Percentiles rank a stretch among this genome's conserved stretches.
Evolutionary conservation across 2,888 invertebrate species (phyloP).

Genomic region (Lasioglossum morio): DNA sequence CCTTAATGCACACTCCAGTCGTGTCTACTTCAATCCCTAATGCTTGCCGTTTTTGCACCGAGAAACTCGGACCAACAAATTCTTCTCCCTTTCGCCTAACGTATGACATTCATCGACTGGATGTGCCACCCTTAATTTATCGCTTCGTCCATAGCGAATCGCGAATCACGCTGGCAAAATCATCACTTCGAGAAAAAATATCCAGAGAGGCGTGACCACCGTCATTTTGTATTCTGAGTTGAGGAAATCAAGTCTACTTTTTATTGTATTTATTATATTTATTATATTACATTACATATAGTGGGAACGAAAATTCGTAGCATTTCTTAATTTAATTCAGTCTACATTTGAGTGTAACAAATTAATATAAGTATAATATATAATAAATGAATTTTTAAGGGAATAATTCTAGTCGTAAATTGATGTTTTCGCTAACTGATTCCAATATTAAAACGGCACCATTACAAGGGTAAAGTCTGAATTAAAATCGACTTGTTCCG

Average conservation of each 20-base stretch:
- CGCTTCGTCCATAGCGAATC: slow-evolving; percentile 7
- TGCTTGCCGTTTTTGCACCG: slow-evolving; percentile 48
- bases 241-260: too few species aligned
- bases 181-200: too few species aligned
- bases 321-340: not conserved
- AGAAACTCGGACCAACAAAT: slow-evolving; percentile 42
- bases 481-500: slow-evolving; percentile 9
- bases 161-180: not conserved
- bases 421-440: not conserved
- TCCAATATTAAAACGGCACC: not conserved
- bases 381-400: not conserved
- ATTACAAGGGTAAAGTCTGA: not conserved
- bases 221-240: too few species aligned
- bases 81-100: slow-evolving; percentile 34
- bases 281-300: too few species aligned
- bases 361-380: too few species aligned
- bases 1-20: slow-evolving; percentile 73
- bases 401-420: not conserved
- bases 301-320: too few species aligned
- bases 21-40: slow-evolving; percentile 68
- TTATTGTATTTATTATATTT: too few species aligned
- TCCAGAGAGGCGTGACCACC: too few species aligned
- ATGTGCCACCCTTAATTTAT: slow-evolving; percentile 36
- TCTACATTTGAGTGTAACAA: too few species aligned
- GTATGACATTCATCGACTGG: slow-evolving; percentile 40